Evolutionary conservation across 2,888 invertebrate genomes (phyloP).

Genomic region (Odontocolon sp.): DNA sequence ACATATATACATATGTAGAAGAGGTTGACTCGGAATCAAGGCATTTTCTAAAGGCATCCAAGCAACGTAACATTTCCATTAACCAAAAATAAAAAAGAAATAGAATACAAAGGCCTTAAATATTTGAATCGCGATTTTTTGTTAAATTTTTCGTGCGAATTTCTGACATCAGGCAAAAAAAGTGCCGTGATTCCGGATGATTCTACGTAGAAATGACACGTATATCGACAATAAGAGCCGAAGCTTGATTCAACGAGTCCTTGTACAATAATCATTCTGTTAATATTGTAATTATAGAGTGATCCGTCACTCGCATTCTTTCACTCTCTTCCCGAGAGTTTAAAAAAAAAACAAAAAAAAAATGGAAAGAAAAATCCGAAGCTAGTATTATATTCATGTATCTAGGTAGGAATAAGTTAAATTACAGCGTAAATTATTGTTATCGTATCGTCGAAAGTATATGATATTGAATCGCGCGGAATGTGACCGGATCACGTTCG

Average conservation of each 20-base stretch:
- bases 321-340: background rate
- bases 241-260: slow-evolving; percentile 54
- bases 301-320: background rate
- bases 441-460: slow-evolving; percentile 53
- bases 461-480: slow-evolving; percentile 11
- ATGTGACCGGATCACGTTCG: background rate
- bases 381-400: slow-evolving; percentile 54
- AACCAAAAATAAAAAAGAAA: background rate
- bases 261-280: slow-evolving; percentile 58
- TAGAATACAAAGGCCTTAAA: background rate
- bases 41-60: background rate
- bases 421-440: slow-evolving; percentile 45
- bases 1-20: slow-evolving; percentile 18
- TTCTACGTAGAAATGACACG: slow-evolving; percentile 31
- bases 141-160: background rate
- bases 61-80: background rate
- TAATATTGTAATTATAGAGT: slow-evolving; percentile 53
- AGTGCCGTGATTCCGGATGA: background rate
- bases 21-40: slow-evolving; percentile 1
- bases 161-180: too few relatives aligned
- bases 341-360: background rate
- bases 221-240: slow-evolving; percentile 60
- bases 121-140: background rate
- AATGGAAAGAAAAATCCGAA: slow-evolving; percentile 9
- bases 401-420: slow-evolving; percentile 41